Conservation (phyloP, 2,113 vertebrate genomes). For the Malurus elegans region DNA sequence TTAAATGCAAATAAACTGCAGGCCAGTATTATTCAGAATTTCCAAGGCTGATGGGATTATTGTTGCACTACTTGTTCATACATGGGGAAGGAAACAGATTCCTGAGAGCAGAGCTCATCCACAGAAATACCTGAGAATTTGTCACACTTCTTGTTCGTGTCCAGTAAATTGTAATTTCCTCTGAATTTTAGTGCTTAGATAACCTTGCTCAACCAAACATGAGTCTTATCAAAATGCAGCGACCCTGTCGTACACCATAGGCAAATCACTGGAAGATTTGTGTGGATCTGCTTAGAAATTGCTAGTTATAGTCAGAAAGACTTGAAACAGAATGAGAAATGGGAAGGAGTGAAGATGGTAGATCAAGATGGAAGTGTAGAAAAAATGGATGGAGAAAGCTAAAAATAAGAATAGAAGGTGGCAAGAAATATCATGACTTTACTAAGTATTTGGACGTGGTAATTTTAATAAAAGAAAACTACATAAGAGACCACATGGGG, state of each 20-base stretch:
- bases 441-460: background rate
- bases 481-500: conserved; percentile 18
- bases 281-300: background rate
- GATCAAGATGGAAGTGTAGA: background rate
- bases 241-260: background rate
- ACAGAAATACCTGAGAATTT: background rate
- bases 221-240: background rate
- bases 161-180: background rate
- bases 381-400: background rate
- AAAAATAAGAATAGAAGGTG: background rate
- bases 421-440: background rate
- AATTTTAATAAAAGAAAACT: background rate
- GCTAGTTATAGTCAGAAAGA: background rate
- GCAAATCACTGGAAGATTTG: background rate
- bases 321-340: background rate
- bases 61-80: background rate
- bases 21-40: background rate
- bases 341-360: background rate
- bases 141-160: background rate
- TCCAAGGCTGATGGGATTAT: background rate
- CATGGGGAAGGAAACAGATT: background rate
- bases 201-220: background rate
- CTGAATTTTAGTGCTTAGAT: background rate
- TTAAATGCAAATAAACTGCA: background rate
- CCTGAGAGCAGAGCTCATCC: background rate